phyloP scores from a whole-genome alignment of 2,888 invertebrate genomes.

The Epinotia demarniana region DNA sequence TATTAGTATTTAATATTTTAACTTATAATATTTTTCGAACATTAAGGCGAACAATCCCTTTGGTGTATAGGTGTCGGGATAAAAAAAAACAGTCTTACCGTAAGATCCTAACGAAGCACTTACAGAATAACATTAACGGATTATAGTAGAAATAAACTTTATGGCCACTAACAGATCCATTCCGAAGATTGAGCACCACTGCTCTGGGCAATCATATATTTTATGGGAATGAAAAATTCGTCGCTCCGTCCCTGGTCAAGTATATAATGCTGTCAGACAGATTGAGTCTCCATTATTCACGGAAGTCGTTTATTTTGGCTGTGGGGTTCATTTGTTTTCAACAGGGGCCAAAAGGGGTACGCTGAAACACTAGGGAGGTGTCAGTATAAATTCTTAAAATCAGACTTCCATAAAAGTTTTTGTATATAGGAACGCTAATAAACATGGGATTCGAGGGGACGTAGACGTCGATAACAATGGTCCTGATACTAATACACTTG shows the following conservation, averaged over 20 bases:
- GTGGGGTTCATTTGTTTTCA: slow-evolving; percentile 1
- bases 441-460: no score
- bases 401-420: no score
- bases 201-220: slow-evolving; percentile 47
- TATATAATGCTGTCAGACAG: slow-evolving; percentile 31
- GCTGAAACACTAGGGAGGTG: no score
- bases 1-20: no score
- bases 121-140: slow-evolving; percentile 38
- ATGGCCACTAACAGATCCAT: slow-evolving; percentile 63
- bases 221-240: slow-evolving; percentile 44
- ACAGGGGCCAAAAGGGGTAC: no score
- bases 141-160: slow-evolving; percentile 56
- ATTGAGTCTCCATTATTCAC: slow-evolving; percentile 39
- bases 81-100: not conserved
- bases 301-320: slow-evolving; percentile 18
- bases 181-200: slow-evolving; percentile 60
- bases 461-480: no score
- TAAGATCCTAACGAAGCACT: slow-evolving; percentile 11
- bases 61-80: no score
- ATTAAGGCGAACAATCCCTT: no score
- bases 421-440: no score
- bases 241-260: slow-evolving; percentile 34
- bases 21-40: no score
- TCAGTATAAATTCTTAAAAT: no score
- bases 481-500: no score